phyloP scores from a whole-genome alignment of 1,140 invertebrate species.

The Chymomyza costata region DNA sequence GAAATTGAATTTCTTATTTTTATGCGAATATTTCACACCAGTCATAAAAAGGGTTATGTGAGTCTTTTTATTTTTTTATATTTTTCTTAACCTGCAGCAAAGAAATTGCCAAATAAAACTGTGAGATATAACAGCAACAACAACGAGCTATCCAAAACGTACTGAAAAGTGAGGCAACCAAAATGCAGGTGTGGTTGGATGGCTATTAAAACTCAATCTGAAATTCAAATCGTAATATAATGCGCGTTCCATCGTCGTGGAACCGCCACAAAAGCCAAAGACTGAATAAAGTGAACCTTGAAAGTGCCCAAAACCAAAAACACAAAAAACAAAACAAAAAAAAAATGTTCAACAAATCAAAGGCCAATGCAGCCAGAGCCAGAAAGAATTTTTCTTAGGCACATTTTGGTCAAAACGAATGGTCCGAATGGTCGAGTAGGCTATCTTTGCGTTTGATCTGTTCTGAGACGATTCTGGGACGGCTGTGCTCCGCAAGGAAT shows the following conservation, averaged over 20 bases:
- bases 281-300: conserved; percentile 43
- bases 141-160: too few species aligned
- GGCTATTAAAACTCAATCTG: conserved; percentile 74
- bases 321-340: conserved; percentile 6
- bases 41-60: neutral
- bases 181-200: conserved; percentile 62
- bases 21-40: conserved; percentile 60
- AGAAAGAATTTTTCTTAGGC: conserved; percentile 53
- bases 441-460: conserved; percentile 63
- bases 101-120: conserved; percentile 28
- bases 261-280: conserved; percentile 50
- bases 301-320: conserved; percentile 32
- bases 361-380: conserved; percentile 36
- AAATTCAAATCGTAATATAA: conserved; percentile 72
- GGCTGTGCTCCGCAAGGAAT: conserved; percentile 57
- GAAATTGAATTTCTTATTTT: conserved; percentile 65
- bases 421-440: conserved; percentile 12
- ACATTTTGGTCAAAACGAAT: conserved; percentile 46
- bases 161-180: conserved; percentile 3
- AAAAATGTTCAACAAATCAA: conserved; percentile 28
- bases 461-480: conserved; percentile 21
- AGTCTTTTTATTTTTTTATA: too few species aligned
- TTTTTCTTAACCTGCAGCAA: neutral
- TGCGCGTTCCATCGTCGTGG: conserved; percentile 20
- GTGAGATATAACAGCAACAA: conserved; percentile 48